Conservation (phyloP, 2,888 invertebrate species). For the Philaethria dido region DNA sequence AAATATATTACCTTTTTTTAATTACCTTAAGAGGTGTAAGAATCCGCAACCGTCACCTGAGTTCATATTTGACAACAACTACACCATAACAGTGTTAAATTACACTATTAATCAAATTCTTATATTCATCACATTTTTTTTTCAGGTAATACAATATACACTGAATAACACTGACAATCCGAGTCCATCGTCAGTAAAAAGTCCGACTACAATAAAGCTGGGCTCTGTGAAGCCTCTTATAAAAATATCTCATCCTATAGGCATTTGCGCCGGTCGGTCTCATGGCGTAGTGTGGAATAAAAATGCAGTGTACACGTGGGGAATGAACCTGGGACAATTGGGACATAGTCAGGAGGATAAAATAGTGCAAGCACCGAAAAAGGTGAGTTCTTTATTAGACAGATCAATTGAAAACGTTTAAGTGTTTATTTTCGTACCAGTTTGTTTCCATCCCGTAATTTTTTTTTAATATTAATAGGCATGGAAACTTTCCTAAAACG, state of each 20-base stretch:
- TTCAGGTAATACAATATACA: conserved; percentile 70
- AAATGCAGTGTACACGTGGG: conserved; percentile 89
- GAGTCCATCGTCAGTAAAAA: conserved; percentile 66
- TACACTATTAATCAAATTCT: not conserved
- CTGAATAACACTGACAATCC: conserved; percentile 65
- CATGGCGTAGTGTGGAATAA: conserved; percentile 88
- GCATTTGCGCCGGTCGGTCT: conserved; percentile 87
- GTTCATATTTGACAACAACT: too few species aligned
- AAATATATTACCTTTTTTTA: too few species aligned
- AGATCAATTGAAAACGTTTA: too few species aligned
- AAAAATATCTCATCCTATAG: conserved; percentile 65
- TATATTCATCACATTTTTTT: not conserved
- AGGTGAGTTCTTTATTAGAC: conserved; percentile 70
- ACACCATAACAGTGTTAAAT: not conserved
- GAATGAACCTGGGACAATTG: conserved; percentile 92
- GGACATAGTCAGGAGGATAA: conserved; percentile 85
- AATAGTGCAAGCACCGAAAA: conserved; percentile 73
- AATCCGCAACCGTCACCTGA: not conserved
- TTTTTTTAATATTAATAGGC: too few species aligned
- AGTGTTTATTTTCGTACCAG: too few species aligned
- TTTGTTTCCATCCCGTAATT: too few species aligned
- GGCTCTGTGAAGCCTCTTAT: conserved; percentile 64
- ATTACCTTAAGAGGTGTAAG: too few species aligned
- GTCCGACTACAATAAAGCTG: conserved; percentile 62
- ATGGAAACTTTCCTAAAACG: too few species aligned